A percentile compares a stretch with the other conserved stretches of the same genome.
Evolutionary conservation across 2,888 invertebrate genomes (phyloP).

Genomic region (Choreutis nemorana): DNA sequence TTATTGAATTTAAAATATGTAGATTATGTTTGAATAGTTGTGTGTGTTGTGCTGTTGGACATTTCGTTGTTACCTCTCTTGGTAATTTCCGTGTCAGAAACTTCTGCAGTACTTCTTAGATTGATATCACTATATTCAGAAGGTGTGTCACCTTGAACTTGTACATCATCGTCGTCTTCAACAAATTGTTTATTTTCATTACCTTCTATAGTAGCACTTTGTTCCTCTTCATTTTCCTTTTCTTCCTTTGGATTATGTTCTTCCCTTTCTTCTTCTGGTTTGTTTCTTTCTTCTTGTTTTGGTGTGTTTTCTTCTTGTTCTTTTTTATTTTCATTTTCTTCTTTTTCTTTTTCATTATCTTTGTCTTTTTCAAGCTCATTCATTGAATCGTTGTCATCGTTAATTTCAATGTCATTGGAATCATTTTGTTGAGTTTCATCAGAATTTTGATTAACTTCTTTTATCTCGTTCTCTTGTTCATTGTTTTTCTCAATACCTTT

Average conservation of each 20-base stretch:
- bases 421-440: conserved; percentile 13
- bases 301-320: conserved; percentile 12
- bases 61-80: conserved; percentile 50
- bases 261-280: conserved; percentile 14
- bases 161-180: conserved; percentile 65
- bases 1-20: conserved; percentile 32
- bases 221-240: conserved; percentile 20
- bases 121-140: conserved; percentile 47
- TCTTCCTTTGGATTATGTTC: conserved; percentile 17
- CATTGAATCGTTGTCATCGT: conserved; percentile 9
- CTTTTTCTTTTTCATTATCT: conserved; percentile 16
- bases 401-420: conserved; percentile 8
- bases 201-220: conserved; percentile 39
- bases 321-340: conserved; percentile 13
- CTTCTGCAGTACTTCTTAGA: conserved; percentile 42
- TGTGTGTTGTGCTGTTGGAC: conserved; percentile 53
- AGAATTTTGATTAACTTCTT: conserved; percentile 14
- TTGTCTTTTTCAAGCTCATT: conserved; percentile 11
- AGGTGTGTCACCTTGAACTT: conserved; percentile 52
- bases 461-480: conserved; percentile 7
- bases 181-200: conserved; percentile 42
- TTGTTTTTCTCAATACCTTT: conserved; percentile 6
- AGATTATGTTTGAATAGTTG: conserved; percentile 44
- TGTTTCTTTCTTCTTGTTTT: conserved; percentile 13
- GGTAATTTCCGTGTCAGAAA: conserved; percentile 43